Base-by-base conservation (phyloP, 2,113 vertebrate genomes). In the Cacatua alba region DNA sequence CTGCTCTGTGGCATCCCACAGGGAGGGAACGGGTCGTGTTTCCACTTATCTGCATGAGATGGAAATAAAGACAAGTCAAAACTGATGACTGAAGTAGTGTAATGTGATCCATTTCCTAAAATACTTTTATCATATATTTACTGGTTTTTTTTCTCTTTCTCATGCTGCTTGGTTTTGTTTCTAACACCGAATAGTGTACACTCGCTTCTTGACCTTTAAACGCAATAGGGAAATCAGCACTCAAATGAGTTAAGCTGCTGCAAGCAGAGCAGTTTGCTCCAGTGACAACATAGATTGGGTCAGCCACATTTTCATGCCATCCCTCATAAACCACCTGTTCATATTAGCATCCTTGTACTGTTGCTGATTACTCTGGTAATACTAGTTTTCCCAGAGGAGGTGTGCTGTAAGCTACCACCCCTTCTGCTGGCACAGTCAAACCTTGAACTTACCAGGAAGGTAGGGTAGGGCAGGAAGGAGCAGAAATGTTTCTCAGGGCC, bases 1-100 rank as follows among this genome's bases (percentile, higher is more conserved):
- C 60, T 72, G 51, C 77, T 67, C 81, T 69, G 67, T 4, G 60
- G 83, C 82, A 78, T 91, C 78, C 94, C 94, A 79, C 67, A 43
- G 70, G 82, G 89, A 94, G 92, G 77, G 75, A 91, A 75, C 12
- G 57, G 94, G 82, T 65, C 20, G 31, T 77, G 74, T 97, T 96
- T 93, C 88, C 72, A n/a, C 88, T 86, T n/a, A 88, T 92, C 84
- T 74, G 53, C 78, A 82, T 78, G 79, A 69, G 86, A 92, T 75
- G 71, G 91, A 95, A 88, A 95, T 94, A 94, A 85, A 87, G 93
- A 88, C 92, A 93, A 80, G 37, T 92, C 92, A 95, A 91, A 97
- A 92, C 93, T 88, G 91, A 87, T 95, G 94, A 93, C 86, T 80
- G 80, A 94, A 96, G 91, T 53, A 94, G 92, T 75, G 86, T 86